Evolutionary conservation across 2,797 vertebrate genomes (phyloP).

Genomic region (Channa striata): DNA sequence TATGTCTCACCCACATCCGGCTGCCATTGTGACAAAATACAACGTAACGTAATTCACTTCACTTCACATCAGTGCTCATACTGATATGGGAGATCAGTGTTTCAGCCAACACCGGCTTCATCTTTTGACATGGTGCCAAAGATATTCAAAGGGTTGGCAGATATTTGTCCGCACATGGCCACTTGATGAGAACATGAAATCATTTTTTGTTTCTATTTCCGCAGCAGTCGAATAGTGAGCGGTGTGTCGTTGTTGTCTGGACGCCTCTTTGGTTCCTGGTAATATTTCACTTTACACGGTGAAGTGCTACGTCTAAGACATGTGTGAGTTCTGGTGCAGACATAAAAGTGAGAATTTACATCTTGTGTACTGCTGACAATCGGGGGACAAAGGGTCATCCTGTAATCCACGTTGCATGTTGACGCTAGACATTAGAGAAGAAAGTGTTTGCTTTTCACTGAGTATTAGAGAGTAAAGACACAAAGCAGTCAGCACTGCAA

Average conservation of each 20-base stretch:
- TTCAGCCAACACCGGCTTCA: constrained; percentile 1
- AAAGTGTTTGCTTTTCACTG: constrained; percentile 54
- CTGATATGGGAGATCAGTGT: background rate
- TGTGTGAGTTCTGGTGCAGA: background rate
- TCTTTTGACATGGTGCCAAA: constrained; percentile 17
- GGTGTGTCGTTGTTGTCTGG: background rate
- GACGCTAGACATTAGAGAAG: constrained; percentile 61
- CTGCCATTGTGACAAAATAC: too few species aligned
- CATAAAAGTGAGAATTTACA: constrained; percentile 11
- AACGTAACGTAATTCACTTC: too few species aligned
- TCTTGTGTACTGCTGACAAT: constrained; percentile 4
- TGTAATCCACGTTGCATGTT: constrained; percentile 62
- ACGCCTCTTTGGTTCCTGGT: background rate
- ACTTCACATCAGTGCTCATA: too few species aligned
- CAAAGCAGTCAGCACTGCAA: constrained; percentile 37
- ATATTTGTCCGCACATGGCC: constrained; percentile 13
- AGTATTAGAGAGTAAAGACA: constrained; percentile 43
- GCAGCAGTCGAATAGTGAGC: background rate
- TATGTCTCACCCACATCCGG: too few species aligned
- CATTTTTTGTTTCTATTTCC: constrained; percentile 20
- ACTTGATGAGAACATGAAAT: constrained; percentile 34
- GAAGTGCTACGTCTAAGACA: background rate
- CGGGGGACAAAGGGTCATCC: constrained; percentile 41
- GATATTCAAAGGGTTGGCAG: background rate
- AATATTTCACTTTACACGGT: background rate